Evolutionary conservation across 2,113 vertebrate species (phyloP).

Genomic region (Corvus cornix): DNA sequence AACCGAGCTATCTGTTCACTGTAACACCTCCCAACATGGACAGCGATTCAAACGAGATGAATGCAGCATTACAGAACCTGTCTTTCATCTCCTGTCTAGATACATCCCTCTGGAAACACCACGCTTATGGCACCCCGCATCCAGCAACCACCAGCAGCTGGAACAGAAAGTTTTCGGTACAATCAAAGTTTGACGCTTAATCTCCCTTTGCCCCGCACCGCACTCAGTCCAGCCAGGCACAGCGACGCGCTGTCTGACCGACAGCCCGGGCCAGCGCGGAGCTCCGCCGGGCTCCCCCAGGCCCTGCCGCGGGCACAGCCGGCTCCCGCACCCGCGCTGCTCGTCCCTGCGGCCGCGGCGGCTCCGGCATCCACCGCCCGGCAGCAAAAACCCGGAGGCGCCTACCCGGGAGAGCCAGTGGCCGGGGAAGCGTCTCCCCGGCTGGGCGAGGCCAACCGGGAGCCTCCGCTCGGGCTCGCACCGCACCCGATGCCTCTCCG

Average conservation of each 20-base stretch:
- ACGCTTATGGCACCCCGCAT: neutral
- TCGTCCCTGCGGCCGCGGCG: neutral
- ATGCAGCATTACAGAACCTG: neutral
- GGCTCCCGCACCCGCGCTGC: neutral
- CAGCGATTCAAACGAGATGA: neutral
- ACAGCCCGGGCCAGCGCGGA: fast-evolving
- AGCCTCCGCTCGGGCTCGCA: neutral
- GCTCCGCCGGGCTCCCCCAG: neutral
- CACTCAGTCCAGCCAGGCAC: neutral
- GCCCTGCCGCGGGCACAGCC: neutral
- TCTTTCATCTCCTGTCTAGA: neutral
- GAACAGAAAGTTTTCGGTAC: neutral
- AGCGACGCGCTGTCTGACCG: fast-evolving
- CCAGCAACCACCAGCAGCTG: neutral
- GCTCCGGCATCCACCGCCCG: neutral
- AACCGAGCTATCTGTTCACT: neutral
- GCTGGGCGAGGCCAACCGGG: neutral
- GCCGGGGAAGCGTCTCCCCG: neutral
- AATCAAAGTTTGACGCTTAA: neutral
- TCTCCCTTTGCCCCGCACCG: fast-evolving
- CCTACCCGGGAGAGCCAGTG: neutral
- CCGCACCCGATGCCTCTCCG: neutral
- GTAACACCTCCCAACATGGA: neutral
- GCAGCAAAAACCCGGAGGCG: neutral
- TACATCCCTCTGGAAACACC: neutral